Evolutionary conservation across 2,113 vertebrate genomes (phyloP), one percentile per base, ranked within the genome.

Genomic region (Notarius lentiginosus): DNA sequence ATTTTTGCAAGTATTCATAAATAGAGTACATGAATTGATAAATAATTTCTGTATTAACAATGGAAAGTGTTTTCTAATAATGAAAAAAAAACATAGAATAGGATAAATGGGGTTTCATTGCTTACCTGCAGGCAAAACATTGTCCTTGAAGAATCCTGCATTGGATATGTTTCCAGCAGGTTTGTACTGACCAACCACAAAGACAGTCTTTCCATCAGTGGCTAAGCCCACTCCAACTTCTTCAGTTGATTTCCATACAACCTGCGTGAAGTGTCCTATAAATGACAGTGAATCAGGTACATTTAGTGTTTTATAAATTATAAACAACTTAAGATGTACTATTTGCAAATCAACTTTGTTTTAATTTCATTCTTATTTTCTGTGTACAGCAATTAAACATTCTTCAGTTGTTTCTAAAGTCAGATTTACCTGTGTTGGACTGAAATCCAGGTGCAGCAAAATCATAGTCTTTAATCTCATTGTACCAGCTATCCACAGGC

Each of bases 191-290:
- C 88, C 89, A 65, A 92, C 89, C 30, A 92, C 88, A 70, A 82
- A 77, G 55, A 79, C 53, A 15, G 70, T 89, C 0, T 81, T 86
- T 63, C 88, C 87, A 85, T 91, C 86, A 41, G 90, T 90, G 51
- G 92, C 92, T 65, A 90, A 58, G 22, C 91, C 91, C 8, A 92
- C 82, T 51, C 92, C 92, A 17, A 92, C 12, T 51, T 91, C 88
- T 55, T 55, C 77, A 24, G 84, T 83, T 9, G 87, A 86, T 66
- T 85, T 91, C 92, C 92, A 93, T 41, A 93, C 91, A 70, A 92
- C 88, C 88, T 93, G 92, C 60, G 92, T 93, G 85, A 93, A 93
- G 84, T 93, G 92, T 17, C 92, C 92, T 92, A 84, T 3, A 72
- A 76, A 51, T 20, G 0, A 85, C 10, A 83, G 15, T 7, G 2